Evolutionary conservation across 2,113 vertebrate genomes (phyloP), one percentile per base, ranked within the genome.

Genomic region (Mobula hypostoma): DNA sequence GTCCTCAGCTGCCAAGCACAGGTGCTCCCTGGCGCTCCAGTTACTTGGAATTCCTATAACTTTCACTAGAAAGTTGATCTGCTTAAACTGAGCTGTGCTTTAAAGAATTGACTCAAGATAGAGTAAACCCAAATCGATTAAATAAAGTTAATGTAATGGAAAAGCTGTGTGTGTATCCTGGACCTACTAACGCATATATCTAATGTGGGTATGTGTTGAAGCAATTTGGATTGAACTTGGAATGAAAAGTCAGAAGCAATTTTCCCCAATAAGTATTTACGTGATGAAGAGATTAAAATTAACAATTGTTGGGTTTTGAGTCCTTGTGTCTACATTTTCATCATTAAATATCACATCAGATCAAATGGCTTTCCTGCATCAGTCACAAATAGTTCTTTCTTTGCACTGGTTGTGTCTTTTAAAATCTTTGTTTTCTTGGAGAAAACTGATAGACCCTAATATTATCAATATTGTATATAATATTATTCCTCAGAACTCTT

Each of bases 81-180:
- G 82, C 40, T 58, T 85, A 85, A 85, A 56, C 48, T 85, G 82
- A 87, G 12, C 29, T 87, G 56, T 56, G 29, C 56, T 15, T 0
- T 61, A 27, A 87, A 87, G 56, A 87, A 61, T 87, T 87, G 83
- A 5, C 83, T 61, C 24, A 87, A 87, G 29, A 87, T 61, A 14
- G 56, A 61, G 83, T 87, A 87, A 87, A 87, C 61, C 83, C 83
- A 61, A 87, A 87, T 87, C 56, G 61, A 87, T 87, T 87, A 61
- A 29, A 29, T 87, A 56, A 56, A 27, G 56, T 58, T 14, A n/a
- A 29, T 63, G 56, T 87, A 63, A 87, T 61, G 61, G 56, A 61
- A 87, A 29, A 61, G 1, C 11, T 61, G 3, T 61, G 56, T 61
- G 48, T 87, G 56, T 29, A 66, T 66, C 56, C 83, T 87, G 27